phyloP scores from a whole-genome alignment of 2,888 invertebrate species.

The Abrostola tripartita region DNA sequence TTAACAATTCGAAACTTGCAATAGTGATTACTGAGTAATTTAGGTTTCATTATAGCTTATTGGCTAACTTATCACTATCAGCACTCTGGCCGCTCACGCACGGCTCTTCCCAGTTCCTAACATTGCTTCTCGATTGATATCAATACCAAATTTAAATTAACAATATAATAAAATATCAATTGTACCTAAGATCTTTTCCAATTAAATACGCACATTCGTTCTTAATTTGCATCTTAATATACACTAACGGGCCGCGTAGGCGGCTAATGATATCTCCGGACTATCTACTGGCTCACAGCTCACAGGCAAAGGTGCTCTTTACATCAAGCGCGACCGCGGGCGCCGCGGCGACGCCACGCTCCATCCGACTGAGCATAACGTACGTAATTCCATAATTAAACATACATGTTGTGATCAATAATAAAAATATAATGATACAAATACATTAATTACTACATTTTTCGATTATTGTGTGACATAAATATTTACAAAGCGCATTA shows the following conservation, averaged over 20 bases:
- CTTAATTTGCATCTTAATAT: slow-evolving; percentile 78
- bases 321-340: slow-evolving; percentile 47
- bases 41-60: slow-evolving; percentile 86
- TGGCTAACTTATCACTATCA: slow-evolving; percentile 85
- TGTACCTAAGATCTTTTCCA: slow-evolving; percentile 88
- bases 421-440: slow-evolving; percentile 89
- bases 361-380: slow-evolving; percentile 69
- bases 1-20: slow-evolving; percentile 86
- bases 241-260: slow-evolving; percentile 70
- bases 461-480: slow-evolving; percentile 88
- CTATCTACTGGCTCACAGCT: slow-evolving; percentile 71
- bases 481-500: slow-evolving; percentile 87
- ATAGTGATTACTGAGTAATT: slow-evolving; percentile 88
- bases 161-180: slow-evolving; percentile 88
- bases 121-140: slow-evolving; percentile 87
- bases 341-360: slow-evolving; percentile 41
- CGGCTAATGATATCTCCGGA: slow-evolving; percentile 66
- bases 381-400: slow-evolving; percentile 78
- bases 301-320: slow-evolving; percentile 62
- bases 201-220: slow-evolving; percentile 83
- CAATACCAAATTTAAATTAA: slow-evolving; percentile 87
- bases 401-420: slow-evolving; percentile 87
- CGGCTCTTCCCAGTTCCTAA: slow-evolving; percentile 78
- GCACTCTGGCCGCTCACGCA: slow-evolving; percentile 78
- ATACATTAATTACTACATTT: slow-evolving; percentile 87